Evolutionary conservation across 1,140 invertebrate species (phyloP), one percentile per base, ranked within the genome.

Genomic region (Lucilia cuprina): DNA sequence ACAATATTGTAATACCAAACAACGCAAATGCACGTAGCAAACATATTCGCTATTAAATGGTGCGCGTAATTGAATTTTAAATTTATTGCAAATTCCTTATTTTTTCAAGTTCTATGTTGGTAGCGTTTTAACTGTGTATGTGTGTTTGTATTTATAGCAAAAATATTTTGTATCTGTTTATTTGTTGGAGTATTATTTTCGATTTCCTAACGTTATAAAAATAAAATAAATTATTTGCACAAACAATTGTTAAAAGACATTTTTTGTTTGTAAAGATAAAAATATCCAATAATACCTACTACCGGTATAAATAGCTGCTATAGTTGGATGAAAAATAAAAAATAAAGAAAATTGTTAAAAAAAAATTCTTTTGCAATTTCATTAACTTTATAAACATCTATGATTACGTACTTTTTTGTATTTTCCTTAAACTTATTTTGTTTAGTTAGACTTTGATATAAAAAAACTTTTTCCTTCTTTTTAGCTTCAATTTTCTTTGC

Each of bases 331-430:
- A 12, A 55, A 55, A 55, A 55, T 30, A 30, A 30, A 55, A 55
- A n/a, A 13, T 17, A 55, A 55, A 55, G 50, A 55, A n/a, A 55
- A 55, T 55, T 55, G 50, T 12, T n/a, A n/a, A n/a, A 55, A 10
- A 12, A 55, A 55, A 55, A 55, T 55, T n/a, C 50, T 55, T 55
- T 55, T 14, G 17, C 50, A 55, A 41, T 77, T 77, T 77, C 74
- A 77, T 77, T 77, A 77, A 77, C 30, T 41, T 77, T 77, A 77
- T 77, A 77, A 77, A 77, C 74, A 77, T 41, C 74, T 77, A 77
- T 77, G 74, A 77, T 77, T 77, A 77, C 34, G 74, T 77, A 17
- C 34, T 77, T 77, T 77, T 41, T 55, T 17, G 1, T 0, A 41
- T 41, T 41, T 74, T 30, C 74, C 13, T 74, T 74, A 35, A 77